Conservation (phyloP, 2,888 invertebrate genomes). For the Linyphia triangularis region DNA sequence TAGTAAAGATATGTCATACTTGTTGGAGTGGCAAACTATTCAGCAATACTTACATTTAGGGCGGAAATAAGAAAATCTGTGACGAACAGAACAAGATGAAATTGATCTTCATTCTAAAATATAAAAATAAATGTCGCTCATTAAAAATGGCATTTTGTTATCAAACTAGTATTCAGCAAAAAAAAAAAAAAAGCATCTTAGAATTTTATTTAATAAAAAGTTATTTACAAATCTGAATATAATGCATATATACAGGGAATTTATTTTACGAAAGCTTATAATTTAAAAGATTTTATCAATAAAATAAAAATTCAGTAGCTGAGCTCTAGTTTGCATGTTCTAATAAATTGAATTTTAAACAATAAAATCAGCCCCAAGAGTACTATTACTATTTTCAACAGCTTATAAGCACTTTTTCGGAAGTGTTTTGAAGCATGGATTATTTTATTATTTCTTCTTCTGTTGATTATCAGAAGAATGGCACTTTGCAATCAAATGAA, state of each 20-base stretch:
- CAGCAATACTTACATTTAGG: slow-evolving; percentile 54
- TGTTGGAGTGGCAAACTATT: no score
- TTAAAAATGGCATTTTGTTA: neutral
- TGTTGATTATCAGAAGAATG: no score
- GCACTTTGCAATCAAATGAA: no score
- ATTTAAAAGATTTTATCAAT: neutral
- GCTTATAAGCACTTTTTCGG: no score
- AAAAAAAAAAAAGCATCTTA: neutral
- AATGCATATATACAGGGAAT: neutral
- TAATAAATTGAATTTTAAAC: no score
- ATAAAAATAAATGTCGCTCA: neutral
- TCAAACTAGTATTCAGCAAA: neutral
- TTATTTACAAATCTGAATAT: neutral
- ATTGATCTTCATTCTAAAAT: slow-evolving; percentile 14
- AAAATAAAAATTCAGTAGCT: no score
- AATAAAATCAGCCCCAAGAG: no score
- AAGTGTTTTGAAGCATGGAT: no score
- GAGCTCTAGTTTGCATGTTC: no score
- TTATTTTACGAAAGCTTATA: neutral
- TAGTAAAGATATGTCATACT: no score
- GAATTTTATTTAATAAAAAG: neutral
- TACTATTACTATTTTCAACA: no score
- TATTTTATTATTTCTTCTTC: no score
- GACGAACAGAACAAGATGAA: slow-evolving; percentile 37
- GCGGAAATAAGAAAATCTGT: slow-evolving; percentile 50